These are phyloP conservation scores for Polietes domitor DNA, from an alignment of 2,888 invertebrate species.

Conservation along the genomic window DNA sequence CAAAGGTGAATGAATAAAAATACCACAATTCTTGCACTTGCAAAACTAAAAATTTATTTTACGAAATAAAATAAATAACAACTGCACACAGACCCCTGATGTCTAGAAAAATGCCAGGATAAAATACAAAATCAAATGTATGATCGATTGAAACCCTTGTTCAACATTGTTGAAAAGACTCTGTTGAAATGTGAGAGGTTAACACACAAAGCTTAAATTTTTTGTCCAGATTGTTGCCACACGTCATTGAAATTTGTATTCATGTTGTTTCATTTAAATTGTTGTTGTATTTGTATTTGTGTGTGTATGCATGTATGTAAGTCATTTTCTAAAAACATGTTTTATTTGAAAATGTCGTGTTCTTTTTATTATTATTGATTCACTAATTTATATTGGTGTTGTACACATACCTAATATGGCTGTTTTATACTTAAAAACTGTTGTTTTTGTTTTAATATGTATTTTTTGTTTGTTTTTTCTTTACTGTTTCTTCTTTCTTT, in stretches of 20 bases:
- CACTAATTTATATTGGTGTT: slow-evolving; percentile 62
- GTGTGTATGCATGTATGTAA: background rate
- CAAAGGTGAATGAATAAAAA: no score
- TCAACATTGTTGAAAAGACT: no score
- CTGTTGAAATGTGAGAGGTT: no score
- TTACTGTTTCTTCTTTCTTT: background rate
- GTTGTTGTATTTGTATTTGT: background rate
- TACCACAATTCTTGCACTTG: no score
- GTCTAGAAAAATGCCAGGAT: no score
- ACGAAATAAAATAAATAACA: no score
- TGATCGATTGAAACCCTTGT: no score
- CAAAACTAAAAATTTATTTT: no score
- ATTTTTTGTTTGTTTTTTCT: background rate
- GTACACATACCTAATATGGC: slow-evolving; percentile 61
- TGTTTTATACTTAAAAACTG: slow-evolving; percentile 45
- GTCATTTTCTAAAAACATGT: slow-evolving; percentile 27
- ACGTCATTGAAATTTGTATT: no score
- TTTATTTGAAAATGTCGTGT: slow-evolving; percentile 33
- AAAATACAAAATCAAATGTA: no score
- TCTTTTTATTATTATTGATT: slow-evolving; percentile 42
- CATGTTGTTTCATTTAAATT: background rate
- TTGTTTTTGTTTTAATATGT: slow-evolving; percentile 33
- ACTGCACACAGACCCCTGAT: no score
- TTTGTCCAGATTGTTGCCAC: no score
- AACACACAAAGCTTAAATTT: background rate